Evolutionary conservation across 2,797 vertebrate genomes (phyloP).

Genomic region (Schizopygopsis malacanthus): DNA sequence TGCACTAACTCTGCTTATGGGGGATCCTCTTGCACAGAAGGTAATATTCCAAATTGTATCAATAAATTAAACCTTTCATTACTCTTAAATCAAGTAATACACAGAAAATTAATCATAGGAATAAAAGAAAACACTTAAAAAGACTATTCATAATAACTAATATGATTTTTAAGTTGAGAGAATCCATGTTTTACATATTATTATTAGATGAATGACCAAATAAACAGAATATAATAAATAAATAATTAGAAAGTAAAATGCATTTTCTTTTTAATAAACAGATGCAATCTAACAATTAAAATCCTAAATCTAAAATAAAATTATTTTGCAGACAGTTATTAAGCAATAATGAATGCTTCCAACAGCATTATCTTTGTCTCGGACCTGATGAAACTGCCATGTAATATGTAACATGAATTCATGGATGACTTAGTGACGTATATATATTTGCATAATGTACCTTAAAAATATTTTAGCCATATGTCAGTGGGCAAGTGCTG

Average conservation of each 20-base stretch:
- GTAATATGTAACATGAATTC: slow-evolving; percentile 37
- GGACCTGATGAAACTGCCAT: slow-evolving; percentile 52
- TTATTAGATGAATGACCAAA: neutral
- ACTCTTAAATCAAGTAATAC: neutral
- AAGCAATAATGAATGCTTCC: slow-evolving; percentile 32
- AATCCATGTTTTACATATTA: neutral
- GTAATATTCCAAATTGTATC: slow-evolving; percentile 67
- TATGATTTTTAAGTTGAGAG: neutral
- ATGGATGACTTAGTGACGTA: slow-evolving; percentile 25
- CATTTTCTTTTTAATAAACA: slow-evolving; percentile 7
- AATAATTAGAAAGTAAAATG: slow-evolving; percentile 1
- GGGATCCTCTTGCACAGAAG: slow-evolving; percentile 91
- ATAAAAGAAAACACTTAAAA: neutral
- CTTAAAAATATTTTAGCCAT: slow-evolving; percentile 27
- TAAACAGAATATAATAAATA: slow-evolving; percentile 14
- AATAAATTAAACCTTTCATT: neutral
- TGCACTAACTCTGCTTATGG: slow-evolving; percentile 91
- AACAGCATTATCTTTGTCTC: slow-evolving; percentile 36
- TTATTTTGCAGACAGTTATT: neutral
- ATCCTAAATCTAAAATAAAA: neutral
- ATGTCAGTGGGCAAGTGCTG: slow-evolving; percentile 26
- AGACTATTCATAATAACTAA: neutral
- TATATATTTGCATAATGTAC: slow-evolving; percentile 45
- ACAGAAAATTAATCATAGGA: neutral
- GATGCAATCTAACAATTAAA: neutral